A percentile compares a stretch with the other conserved stretches of the same genome.
phyloP scores from a whole-genome alignment of 2,113 vertebrate species.

The Chitala chitala region DNA sequence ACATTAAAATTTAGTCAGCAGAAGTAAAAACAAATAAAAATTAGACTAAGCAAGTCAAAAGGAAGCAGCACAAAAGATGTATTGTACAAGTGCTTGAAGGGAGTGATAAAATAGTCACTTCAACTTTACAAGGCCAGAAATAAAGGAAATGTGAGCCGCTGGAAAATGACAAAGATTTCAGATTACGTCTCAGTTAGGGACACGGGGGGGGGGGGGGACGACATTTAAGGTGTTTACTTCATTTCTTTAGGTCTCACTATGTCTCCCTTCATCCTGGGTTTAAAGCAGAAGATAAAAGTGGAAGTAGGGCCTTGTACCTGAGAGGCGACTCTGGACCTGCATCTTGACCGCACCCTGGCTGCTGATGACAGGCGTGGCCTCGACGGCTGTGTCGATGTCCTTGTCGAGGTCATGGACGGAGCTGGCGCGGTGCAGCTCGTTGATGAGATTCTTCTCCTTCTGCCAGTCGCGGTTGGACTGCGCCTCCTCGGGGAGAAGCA shows the following conservation, averaged over 20 bases:
- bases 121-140: neutral
- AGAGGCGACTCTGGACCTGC: conserved; percentile 73
- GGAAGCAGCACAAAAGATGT: too few relatives aligned
- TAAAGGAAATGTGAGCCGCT: neutral
- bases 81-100: too few relatives aligned
- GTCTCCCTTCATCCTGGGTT: neutral
- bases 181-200: neutral
- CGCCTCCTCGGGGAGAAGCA: conserved; percentile 81
- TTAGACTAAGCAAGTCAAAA: too few relatives aligned
- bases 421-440: conserved; percentile 72
- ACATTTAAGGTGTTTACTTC: too few relatives aligned
- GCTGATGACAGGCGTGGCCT: conserved; percentile 69
- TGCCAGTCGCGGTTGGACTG: conserved; percentile 76
- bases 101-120: neutral
- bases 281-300: neutral
- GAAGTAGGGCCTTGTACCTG: conserved; percentile 57
- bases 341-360: conserved; percentile 87
- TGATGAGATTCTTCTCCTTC: conserved; percentile 79
- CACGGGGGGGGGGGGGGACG: neutral
- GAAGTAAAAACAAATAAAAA: too few relatives aligned
- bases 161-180: too few relatives aligned
- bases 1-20: too few relatives aligned
- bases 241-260: neutral
- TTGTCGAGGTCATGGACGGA: conserved; percentile 79
- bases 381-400: conserved; percentile 69